phyloP scores from a whole-genome alignment of 1,140 invertebrate species.

The Drosophila rufa region DNA sequence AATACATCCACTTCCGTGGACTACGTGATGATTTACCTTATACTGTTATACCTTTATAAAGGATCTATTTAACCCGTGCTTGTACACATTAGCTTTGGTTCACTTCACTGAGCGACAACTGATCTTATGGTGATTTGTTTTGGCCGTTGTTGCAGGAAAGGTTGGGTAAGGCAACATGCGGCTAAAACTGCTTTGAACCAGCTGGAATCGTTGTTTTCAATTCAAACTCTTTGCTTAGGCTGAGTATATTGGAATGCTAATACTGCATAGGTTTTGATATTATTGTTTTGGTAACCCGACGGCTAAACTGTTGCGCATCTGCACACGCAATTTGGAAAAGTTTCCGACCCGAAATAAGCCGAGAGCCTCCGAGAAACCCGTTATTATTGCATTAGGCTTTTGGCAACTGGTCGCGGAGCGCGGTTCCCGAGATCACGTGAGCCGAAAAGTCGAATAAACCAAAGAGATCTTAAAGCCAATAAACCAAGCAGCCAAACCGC shows the following conservation, averaged over 20 bases:
- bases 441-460: slow-evolving; percentile 5
- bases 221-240: slow-evolving; percentile 47
- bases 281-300: slow-evolving; percentile 20
- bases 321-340: slow-evolving; percentile 30
- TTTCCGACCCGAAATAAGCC: slow-evolving; percentile 11
- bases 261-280: not conserved
- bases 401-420: slow-evolving; percentile 29
- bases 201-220: slow-evolving; percentile 31
- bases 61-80: not conserved
- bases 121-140: slow-evolving; percentile 43
- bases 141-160: slow-evolving; percentile 21
- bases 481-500: slow-evolving; percentile 14
- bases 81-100: slow-evolving; percentile 18
- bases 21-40: slow-evolving; percentile 45
- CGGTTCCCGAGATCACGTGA: slow-evolving; percentile 53
- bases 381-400: slow-evolving; percentile 56
- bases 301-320: slow-evolving; percentile 20
- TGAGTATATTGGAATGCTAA: slow-evolving; percentile 28
- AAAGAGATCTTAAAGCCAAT: slow-evolving; percentile 19
- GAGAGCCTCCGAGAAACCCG: slow-evolving; percentile 53
- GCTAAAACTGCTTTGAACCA: slow-evolving; percentile 61
- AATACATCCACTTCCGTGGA: slow-evolving; percentile 1
- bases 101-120: slow-evolving; percentile 36
- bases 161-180: slow-evolving; percentile 22
- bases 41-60: not conserved